These are phyloP conservation scores for Ichneumoninae sp. DNA, from an alignment of 2,888 invertebrate species.

Conservation along the genomic window DNA sequence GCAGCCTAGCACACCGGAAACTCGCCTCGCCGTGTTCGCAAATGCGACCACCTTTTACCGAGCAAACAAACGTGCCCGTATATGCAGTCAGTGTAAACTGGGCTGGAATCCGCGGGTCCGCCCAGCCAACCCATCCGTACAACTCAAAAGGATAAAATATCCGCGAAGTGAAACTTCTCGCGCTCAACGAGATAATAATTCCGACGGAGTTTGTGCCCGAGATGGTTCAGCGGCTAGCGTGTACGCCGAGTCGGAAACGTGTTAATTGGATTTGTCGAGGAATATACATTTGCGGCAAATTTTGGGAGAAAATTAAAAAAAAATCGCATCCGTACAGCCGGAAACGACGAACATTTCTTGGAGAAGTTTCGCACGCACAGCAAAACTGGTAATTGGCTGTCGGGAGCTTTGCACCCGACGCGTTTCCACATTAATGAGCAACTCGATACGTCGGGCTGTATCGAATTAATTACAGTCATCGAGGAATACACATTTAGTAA, in stretches of 20 bases:
- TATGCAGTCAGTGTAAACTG: constrained; percentile 9
- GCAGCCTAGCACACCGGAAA: background rate
- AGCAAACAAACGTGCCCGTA: constrained; percentile 31
- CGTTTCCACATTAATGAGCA: no score
- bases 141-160: background rate
- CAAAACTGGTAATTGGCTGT: no score
- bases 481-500: no score
- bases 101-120: background rate
- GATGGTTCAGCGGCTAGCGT: background rate
- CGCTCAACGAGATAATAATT: background rate
- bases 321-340: no score
- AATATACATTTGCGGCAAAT: background rate
- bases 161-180: background rate
- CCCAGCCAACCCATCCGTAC: background rate
- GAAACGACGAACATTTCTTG: no score
- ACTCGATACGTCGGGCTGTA: no score
- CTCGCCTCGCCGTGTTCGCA: background rate
- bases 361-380: no score
- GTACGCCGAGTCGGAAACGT: background rate
- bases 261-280: constrained; percentile 45
- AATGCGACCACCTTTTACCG: constrained; percentile 27
- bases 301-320: no score
- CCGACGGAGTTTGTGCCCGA: background rate
- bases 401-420: no score
- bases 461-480: no score